phyloP scores from a whole-genome alignment of 2,113 vertebrate species.

The Typhlomys cinereus region DNA sequence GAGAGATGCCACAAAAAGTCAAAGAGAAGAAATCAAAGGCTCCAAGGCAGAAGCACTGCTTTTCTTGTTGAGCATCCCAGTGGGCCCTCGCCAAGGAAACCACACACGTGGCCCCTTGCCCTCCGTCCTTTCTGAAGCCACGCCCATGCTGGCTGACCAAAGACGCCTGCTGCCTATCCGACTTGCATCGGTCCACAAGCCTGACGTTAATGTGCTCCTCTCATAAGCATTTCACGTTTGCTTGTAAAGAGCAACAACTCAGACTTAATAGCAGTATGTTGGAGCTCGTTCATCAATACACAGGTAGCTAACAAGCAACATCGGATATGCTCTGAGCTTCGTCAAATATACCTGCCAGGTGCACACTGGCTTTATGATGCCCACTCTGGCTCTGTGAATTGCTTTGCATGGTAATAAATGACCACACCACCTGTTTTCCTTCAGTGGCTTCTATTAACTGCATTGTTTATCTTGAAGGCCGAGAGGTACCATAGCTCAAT shows the following conservation, averaged over 20 bases:
- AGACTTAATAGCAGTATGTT: neutral
- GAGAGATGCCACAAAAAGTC: constrained; percentile 34
- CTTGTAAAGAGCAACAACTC: neutral
- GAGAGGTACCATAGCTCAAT: constrained; percentile 2
- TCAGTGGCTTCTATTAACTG: constrained; percentile 26
- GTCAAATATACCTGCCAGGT: neutral
- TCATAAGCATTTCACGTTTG: neutral
- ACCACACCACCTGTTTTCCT: neutral
- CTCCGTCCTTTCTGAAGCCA: constrained; percentile 46
- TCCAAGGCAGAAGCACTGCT: constrained; percentile 22
- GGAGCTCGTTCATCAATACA: constrained; percentile 23
- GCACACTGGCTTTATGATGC: neutral
- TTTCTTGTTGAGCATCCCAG: constrained; percentile 42
- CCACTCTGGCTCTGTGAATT: neutral
- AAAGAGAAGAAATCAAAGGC: constrained; percentile 19
- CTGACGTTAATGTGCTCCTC: too few relatives aligned
- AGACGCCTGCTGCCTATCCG: neutral
- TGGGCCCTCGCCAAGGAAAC: neutral
- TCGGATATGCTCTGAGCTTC: neutral
- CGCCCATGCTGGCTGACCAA: neutral
- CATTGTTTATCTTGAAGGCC: constrained; percentile 51
- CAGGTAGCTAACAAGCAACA: neutral
- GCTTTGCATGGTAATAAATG: neutral
- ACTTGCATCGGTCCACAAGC: neutral
- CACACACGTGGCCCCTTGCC: neutral